A percentile compares a stretch with the other conserved stretches of the same genome.
Conservation (phyloP, 2,797 vertebrate species). For the Rhinatrema bivittatum region DNA sequence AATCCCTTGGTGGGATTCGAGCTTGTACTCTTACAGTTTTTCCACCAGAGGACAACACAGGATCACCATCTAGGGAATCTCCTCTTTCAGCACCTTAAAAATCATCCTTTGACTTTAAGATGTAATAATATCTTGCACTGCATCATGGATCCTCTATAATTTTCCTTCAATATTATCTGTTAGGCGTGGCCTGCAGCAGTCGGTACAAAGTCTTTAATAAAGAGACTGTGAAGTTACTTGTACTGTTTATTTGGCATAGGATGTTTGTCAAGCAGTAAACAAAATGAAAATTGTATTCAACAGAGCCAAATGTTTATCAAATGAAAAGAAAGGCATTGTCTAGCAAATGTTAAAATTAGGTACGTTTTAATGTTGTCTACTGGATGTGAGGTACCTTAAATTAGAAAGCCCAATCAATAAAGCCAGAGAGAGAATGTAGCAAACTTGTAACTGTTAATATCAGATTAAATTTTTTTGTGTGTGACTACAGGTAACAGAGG, state of each 20-base stretch:
- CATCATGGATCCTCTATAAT: constrained; percentile 30
- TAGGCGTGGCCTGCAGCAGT: constrained; percentile 51
- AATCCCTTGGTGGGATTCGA: constrained; percentile 92
- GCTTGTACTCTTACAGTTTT: constrained; percentile 96
- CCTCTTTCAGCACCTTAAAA: constrained; percentile 90
- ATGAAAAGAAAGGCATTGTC: constrained; percentile 27
- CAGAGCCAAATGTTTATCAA: constrained; percentile 50
- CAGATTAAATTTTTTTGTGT: constrained; percentile 22
- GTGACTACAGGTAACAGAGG: constrained; percentile 37
- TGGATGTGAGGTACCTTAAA: constrained; percentile 38
- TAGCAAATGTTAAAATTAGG: constrained; percentile 42
- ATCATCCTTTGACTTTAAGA: constrained; percentile 19
- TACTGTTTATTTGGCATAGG: constrained; percentile 55
- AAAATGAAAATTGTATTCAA: constrained; percentile 32
- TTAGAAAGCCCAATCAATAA: constrained; percentile 30
- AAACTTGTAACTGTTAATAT: constrained; percentile 23
- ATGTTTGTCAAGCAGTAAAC: constrained; percentile 49
- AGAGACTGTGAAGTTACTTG: constrained; percentile 33
- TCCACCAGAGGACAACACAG: constrained; percentile 83
- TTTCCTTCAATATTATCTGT: constrained; percentile 49
- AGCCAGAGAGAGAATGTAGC: constrained; percentile 13
- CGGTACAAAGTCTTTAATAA: constrained; percentile 36
- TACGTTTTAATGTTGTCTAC: constrained; percentile 40
- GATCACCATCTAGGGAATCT: constrained; percentile 86
- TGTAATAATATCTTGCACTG: constrained; percentile 40